Conservation (phyloP, 2,113 vertebrate genomes). For the Pipra filicauda region DNA sequence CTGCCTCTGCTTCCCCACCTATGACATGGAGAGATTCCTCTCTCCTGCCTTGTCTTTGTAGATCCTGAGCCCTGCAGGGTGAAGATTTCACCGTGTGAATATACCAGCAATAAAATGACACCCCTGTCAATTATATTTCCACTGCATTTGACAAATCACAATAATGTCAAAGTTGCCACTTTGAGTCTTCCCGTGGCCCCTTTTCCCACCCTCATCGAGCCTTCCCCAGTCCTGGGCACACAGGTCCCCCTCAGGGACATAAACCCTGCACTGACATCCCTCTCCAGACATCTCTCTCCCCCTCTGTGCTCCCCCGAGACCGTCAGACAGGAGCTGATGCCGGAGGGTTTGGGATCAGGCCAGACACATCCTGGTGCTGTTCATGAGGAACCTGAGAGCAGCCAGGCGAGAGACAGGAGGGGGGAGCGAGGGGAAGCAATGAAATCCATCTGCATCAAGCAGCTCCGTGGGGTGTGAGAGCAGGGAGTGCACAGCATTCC, state of each 20-base stretch:
- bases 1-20: not conserved
- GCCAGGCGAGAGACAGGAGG: not conserved
- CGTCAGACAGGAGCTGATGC: not conserved
- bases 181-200: not conserved
- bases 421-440: not conserved
- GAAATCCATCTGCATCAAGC: not conserved
- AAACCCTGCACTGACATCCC: not conserved
- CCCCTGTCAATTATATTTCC: not conserved
- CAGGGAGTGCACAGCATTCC: not conserved
- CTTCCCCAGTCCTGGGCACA: not conserved
- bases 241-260: not conserved
- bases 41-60: not conserved
- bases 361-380: not conserved
- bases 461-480: not conserved
- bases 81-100: not conserved
- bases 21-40: not conserved
- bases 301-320: not conserved
- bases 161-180: not conserved
- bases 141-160: not conserved
- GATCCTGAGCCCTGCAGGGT: not conserved
- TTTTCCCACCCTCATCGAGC: not conserved
- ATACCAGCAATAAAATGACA: not conserved
- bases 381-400: not conserved
- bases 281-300: not conserved
- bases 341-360: not conserved